Evolutionary conservation across 1,140 invertebrate genomes (phyloP).

Genomic region (Dolichoris vasculosae): DNA sequence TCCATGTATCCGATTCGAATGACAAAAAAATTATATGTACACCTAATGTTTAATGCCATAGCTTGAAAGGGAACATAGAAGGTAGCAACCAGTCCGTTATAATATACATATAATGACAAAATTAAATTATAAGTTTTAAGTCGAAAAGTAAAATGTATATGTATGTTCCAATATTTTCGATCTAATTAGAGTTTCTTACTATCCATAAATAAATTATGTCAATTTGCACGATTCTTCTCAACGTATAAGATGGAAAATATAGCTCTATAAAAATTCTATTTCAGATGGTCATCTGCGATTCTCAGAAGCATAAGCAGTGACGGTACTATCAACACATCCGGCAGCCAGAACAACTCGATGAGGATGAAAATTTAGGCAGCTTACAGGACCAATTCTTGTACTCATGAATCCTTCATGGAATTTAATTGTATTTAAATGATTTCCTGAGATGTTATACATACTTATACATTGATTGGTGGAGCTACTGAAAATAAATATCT

Average conservation of each 20-base stretch:
- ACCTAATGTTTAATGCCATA: not conserved
- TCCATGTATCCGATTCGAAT: not conserved
- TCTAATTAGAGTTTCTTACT: not conserved
- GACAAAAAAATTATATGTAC: not conserved
- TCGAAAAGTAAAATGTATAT: constrained; percentile 46
- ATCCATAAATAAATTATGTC: not conserved
- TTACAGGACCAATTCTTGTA: constrained; percentile 87
- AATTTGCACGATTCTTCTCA: constrained; percentile 18
- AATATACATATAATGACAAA: constrained; percentile 29
- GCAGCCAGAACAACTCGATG: constrained; percentile 85
- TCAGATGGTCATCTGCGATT: constrained; percentile 80
- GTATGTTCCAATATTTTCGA: constrained; percentile 6
- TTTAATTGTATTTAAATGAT: constrained; percentile 83
- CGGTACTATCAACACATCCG: constrained; percentile 85
- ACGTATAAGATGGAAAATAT: constrained; percentile 50
- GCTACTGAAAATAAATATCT: constrained; percentile 78
- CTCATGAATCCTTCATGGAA: constrained; percentile 95
- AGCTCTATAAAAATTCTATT: constrained; percentile 59
- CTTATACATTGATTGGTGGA: constrained; percentile 88
- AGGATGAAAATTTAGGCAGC: constrained; percentile 91
- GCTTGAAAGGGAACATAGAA: not conserved
- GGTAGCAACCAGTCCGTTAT: not conserved
- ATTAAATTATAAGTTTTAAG: constrained; percentile 37
- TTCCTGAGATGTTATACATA: constrained; percentile 84
- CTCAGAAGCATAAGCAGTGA: constrained; percentile 84